These are phyloP conservation scores for Paralinhomoeus sp. DNA, from an alignment of 2,888 invertebrate genomes.

Conservation along the genomic window DNA sequence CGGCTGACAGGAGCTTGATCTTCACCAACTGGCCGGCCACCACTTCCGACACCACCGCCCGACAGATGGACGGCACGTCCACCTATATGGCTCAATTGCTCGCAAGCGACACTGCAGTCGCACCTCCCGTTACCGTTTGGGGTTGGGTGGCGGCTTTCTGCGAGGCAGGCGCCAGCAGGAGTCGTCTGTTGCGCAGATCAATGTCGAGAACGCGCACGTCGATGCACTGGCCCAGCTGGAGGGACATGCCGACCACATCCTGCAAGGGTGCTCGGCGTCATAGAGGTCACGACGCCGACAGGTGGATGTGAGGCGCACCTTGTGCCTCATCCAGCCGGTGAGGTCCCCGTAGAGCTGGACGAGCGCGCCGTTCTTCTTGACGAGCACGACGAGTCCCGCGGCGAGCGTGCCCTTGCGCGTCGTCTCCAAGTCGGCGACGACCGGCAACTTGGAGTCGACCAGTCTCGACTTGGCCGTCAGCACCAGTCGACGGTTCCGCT, in stretches of 20 bases:
- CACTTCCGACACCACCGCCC: no score
- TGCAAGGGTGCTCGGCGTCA: no score
- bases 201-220: background rate
- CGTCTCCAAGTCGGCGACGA: background rate
- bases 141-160: no score
- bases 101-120: no score
- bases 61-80: no score
- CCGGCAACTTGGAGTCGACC: background rate
- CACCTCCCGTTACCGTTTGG: no score
- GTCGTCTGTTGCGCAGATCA: background rate
- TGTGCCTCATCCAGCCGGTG: background rate
- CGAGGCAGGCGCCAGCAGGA: background rate
- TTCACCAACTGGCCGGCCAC: no score
- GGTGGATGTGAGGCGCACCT: no score
- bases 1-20: no score
- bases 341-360: background rate
- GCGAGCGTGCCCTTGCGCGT: background rate
- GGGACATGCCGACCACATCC: background rate
- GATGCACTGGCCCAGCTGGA: background rate
- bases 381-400: background rate
- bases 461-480: conserved; percentile 9
- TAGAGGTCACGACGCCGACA: no score
- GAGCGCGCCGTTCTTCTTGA: background rate
- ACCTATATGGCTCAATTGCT: no score
- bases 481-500: background rate